These are phyloP conservation scores for Strix aluco DNA, from an alignment of 2,113 vertebrate species.

Conservation along the genomic window DNA sequence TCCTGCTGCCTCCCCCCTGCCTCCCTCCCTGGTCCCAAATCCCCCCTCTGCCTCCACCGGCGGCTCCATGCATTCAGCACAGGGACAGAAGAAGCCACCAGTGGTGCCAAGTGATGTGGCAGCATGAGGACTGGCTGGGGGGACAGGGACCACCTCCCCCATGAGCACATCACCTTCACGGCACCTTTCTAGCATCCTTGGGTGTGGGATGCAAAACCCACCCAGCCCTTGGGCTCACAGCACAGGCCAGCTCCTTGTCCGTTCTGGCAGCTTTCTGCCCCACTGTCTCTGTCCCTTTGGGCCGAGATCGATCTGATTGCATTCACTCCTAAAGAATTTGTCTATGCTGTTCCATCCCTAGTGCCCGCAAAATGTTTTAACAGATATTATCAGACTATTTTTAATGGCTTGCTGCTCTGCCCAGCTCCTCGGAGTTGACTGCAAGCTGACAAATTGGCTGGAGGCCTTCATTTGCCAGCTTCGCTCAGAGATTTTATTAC, in stretches of 20 bases:
- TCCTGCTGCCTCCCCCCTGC: background rate
- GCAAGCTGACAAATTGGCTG: slow-evolving; percentile 72
- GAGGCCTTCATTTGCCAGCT: slow-evolving; percentile 72
- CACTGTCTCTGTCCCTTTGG: background rate
- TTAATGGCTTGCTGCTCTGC: slow-evolving; percentile 67
- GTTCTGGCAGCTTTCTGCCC: slow-evolving; percentile 8
- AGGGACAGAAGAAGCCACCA: background rate
- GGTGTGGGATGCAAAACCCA: background rate
- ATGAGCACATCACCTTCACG: background rate
- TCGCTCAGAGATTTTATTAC: slow-evolving; percentile 67
- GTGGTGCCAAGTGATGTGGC: background rate
- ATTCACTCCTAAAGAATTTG: background rate
- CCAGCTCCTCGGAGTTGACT: slow-evolving; percentile 60
- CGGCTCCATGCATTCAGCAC: background rate
- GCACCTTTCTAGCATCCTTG: background rate
- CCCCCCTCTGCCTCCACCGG: background rate
- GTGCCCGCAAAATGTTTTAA: slow-evolving; percentile 46
- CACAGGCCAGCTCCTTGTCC: background rate
- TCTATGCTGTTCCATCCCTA: background rate
- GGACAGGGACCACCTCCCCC: background rate
- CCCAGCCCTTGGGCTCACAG: background rate
- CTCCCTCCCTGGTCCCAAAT: background rate
- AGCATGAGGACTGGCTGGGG: background rate
- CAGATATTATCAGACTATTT: slow-evolving; percentile 65
- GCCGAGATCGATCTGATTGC: slow-evolving; percentile 23